Base-by-base conservation (phyloP, 2,888 invertebrate species). In the Aphrophora alni region DNA sequence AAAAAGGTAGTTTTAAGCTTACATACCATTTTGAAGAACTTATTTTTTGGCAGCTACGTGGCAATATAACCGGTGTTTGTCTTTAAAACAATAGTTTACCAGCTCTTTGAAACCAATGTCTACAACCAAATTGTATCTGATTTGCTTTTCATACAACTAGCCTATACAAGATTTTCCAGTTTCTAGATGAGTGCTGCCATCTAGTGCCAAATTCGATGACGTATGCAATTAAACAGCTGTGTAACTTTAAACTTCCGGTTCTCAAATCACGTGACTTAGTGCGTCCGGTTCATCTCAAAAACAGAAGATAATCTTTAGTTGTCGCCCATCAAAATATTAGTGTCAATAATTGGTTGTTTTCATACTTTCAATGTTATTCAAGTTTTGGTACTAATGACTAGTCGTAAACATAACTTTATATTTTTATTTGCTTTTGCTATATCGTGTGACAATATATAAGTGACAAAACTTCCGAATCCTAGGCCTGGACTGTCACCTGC, bases 271-370 rank as follows among this genome's bases (percentile, higher is more conserved):
- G 59, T 59, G 59, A 59, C 59, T 21, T 2, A 5, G 21, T 59
- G 3, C 59, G 12, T 59, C 59, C 59, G 59, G 59, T 59, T 59
- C 59, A 59, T 21, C 59, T 59, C 59, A 59, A 59, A 59, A 44
- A 59, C 59, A 59, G 59, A 59, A 59, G 59, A 59, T 59, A 59
- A 59, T 59, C 59, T 59, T 59, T 59, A 59, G 59, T 59, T 59
- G 59, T 59, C 59, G 59, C 59, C 59, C 59, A 59, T 59, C 59
- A 59, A 59, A 59, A 59, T 59, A 59, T 3, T 59, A 59, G 59
- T 59, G 59, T 59, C 10, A 14, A 7, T 59, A 59, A 59, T n/a
- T 14, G 21, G 59, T 59, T 59, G 59, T 59, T 59, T 59, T 59
- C 14, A 59, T 59, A 59, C 21, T 12, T 59, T 21, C 21, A 59